Conservation (phyloP, 2,888 invertebrate species). For the Crematogaster levior region DNA sequence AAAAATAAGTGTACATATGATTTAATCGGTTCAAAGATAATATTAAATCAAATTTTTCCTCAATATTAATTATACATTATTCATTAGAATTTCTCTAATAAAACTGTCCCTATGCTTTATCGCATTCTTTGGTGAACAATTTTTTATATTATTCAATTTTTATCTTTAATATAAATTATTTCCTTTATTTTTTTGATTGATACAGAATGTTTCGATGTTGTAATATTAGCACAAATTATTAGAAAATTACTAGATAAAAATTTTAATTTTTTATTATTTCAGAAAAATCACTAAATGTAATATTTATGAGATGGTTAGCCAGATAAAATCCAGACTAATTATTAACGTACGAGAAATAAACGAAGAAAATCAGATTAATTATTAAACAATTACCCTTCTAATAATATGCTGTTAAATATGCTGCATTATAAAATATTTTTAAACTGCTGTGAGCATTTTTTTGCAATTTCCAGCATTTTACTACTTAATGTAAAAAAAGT, state of each 20-base stretch:
- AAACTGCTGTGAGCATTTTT: background rate
- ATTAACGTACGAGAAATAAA: background rate
- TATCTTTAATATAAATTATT: background rate
- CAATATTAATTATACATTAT: background rate
- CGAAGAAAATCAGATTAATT: background rate
- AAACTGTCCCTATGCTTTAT: background rate
- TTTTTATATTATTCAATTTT: background rate
- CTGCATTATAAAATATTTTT: no score
- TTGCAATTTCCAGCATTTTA: background rate
- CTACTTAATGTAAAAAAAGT: background rate
- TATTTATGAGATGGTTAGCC: background rate
- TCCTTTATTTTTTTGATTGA: background rate
- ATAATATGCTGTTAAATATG: background rate
- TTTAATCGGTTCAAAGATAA: background rate
- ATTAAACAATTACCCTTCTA: background rate
- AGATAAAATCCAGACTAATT: background rate
- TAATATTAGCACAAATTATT: background rate
- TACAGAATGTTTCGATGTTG: background rate
- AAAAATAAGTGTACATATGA: slow-evolving; percentile 5
- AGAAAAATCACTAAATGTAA: background rate
- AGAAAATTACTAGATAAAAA: background rate
- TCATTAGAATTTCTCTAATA: background rate
- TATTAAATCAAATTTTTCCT: background rate
- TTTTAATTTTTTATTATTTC: background rate
- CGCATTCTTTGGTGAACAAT: background rate